Conservation (phyloP, 2,888 invertebrate genomes). For the Xestoiulus laeticollis region DNA sequence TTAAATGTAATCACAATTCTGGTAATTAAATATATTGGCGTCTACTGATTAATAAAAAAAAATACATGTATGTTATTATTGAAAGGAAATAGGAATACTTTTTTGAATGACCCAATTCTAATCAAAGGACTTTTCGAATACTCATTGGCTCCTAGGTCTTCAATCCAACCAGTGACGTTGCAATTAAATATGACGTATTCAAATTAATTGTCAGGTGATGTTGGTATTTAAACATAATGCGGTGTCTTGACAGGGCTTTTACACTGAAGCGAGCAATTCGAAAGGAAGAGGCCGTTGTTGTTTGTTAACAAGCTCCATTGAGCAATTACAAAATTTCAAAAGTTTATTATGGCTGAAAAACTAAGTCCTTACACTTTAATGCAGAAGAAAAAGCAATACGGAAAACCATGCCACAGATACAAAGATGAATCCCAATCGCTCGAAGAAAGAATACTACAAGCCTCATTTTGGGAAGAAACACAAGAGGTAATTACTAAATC, state of each 20-base stretch:
- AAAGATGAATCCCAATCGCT: neutral
- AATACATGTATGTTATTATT: neutral
- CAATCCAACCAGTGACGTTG: neutral
- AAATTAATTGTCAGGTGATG: neutral
- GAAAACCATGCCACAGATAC: neutral
- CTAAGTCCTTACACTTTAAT: neutral
- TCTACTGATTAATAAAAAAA: neutral
- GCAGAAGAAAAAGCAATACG: neutral
- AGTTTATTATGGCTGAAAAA: constrained; percentile 13
- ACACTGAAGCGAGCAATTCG: neutral
- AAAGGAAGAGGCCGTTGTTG: constrained; percentile 4
- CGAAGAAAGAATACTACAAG: neutral
- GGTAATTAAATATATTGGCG: neutral
- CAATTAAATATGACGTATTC: neutral
- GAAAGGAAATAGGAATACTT: neutral
- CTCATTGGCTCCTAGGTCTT: neutral
- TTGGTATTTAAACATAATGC: neutral
- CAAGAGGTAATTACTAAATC: constrained; percentile 13
- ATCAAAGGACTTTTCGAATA: neutral
- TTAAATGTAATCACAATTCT: neutral
- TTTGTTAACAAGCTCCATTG: neutral
- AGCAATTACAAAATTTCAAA: neutral
- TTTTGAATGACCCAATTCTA: neutral
- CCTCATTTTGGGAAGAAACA: constrained; percentile 17
- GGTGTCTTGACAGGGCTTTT: neutral